Percentiles rank a stretch among this genome's conserved stretches.
Conservation (phyloP, 2,888 invertebrate genomes). For the Hemaris fuciformis region DNA sequence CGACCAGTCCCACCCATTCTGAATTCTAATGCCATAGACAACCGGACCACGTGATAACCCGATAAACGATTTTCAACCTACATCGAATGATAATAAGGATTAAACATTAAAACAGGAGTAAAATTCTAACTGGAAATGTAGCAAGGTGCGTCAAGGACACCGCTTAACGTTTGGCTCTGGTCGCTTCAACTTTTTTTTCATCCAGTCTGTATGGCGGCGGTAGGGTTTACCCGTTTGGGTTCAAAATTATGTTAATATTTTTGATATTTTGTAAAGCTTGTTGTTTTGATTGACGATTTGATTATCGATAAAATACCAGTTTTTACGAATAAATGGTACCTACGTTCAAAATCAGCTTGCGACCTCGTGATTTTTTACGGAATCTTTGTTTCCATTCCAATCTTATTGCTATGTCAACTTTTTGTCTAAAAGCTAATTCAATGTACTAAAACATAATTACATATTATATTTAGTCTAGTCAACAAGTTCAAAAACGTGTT, state of each 20-base stretch:
- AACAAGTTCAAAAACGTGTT: no score
- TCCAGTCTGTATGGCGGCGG: slow-evolving; percentile 44
- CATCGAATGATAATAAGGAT: slow-evolving; percentile 38
- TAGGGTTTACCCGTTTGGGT: background rate
- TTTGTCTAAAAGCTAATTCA: no score
- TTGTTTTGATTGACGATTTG: background rate
- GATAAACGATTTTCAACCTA: slow-evolving; percentile 37
- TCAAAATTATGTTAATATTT: background rate
- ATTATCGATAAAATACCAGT: no score
- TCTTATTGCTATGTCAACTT: no score
- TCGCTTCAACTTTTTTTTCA: slow-evolving; percentile 52
- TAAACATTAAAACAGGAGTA: slow-evolving; percentile 20
- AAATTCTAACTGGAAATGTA: slow-evolving; percentile 51
- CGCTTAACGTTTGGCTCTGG: slow-evolving; percentile 50
- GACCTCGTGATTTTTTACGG: no score
- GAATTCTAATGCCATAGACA: slow-evolving; percentile 51
- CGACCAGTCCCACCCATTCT: slow-evolving; percentile 45
- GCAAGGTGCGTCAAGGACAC: slow-evolving; percentile 73
- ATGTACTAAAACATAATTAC: no score
- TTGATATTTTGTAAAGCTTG: background rate
- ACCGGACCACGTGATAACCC: slow-evolving; percentile 27
- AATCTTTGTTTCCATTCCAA: no score
- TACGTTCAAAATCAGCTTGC: no score
- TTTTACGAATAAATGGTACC: no score
- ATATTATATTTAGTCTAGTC: no score